Evolutionary conservation across 2,113 vertebrate species (phyloP).

Genomic region (Aix galericulata): DNA sequence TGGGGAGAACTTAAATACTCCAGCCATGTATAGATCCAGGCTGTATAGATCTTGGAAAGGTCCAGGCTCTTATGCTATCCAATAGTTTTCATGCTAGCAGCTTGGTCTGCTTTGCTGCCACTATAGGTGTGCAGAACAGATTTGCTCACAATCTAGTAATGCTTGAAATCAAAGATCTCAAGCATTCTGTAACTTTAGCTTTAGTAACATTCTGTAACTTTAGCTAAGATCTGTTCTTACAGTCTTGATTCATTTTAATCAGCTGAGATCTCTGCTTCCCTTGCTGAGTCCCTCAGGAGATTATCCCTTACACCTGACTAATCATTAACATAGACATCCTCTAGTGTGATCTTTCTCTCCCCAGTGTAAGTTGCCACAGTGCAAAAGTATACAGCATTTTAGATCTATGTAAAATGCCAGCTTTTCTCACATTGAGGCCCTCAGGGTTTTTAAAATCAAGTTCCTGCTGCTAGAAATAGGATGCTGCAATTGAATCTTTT

Average conservation of each 20-base stretch:
- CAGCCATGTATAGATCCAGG: rapidly evolving
- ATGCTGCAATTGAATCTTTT: not conserved
- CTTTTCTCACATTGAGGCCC: not conserved
- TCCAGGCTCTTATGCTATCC: not conserved
- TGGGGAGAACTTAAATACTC: not conserved
- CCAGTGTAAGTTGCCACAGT: not conserved
- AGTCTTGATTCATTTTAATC: not conserved
- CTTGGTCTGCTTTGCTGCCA: not conserved
- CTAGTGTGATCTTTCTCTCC: not conserved
- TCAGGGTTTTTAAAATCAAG: not conserved
- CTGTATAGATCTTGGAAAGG: not conserved
- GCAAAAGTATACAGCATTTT: not conserved
- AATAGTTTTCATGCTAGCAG: not conserved
- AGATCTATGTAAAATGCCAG: not conserved
- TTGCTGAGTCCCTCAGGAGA: not conserved
- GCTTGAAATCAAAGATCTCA: not conserved
- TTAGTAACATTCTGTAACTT: not conserved
- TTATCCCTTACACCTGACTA: not conserved
- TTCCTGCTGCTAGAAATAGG: not conserved
- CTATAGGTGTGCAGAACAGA: not conserved
- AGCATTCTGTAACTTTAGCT: not conserved
- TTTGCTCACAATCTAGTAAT: not conserved
- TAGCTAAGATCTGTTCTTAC: not conserved
- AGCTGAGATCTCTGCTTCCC: not conserved
- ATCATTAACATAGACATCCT: not conserved